A percentile compares a stretch with the other conserved stretches of the same genome.
Evolutionary conservation across 2,888 invertebrate species (phyloP).

Genomic region (Coenonympha glycerion): DNA sequence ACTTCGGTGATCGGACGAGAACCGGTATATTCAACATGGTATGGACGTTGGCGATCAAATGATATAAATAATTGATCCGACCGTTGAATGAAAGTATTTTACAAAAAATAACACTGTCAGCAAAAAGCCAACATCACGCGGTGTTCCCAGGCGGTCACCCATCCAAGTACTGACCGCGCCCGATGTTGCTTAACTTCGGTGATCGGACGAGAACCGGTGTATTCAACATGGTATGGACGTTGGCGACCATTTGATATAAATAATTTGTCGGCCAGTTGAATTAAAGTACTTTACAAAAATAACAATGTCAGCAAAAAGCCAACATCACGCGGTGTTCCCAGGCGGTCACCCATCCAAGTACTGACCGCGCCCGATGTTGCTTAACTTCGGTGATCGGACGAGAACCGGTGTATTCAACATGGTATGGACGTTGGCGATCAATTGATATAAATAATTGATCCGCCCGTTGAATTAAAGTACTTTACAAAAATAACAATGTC

Average conservation of each 20-base stretch:
- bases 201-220: constrained; percentile 50
- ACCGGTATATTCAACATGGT: constrained; percentile 68
- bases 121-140: constrained; percentile 48
- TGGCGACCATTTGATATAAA: too few relatives aligned
- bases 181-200: constrained; percentile 49
- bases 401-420: constrained; percentile 47
- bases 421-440: constrained; percentile 58
- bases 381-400: constrained; percentile 51
- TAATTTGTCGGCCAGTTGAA: too few relatives aligned
- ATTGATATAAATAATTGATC: too few relatives aligned
- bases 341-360: constrained; percentile 56
- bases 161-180: constrained; percentile 52
- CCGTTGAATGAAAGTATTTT: too few relatives aligned
- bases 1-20: constrained; percentile 73
- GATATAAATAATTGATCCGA: too few relatives aligned
- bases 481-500: too few relatives aligned
- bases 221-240: constrained; percentile 46
- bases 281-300: too few relatives aligned
- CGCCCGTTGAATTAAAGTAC: too few relatives aligned
- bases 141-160: constrained; percentile 55
- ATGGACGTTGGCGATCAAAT: constrained; percentile 56
- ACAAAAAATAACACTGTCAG: too few relatives aligned
- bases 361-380: constrained; percentile 47
- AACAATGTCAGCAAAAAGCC: too few relatives aligned
- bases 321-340: constrained; percentile 52